Evolutionary conservation across 2,888 invertebrate genomes (phyloP), one percentile per base, ranked within the genome.

Genomic region (Operophtera brumata): DNA sequence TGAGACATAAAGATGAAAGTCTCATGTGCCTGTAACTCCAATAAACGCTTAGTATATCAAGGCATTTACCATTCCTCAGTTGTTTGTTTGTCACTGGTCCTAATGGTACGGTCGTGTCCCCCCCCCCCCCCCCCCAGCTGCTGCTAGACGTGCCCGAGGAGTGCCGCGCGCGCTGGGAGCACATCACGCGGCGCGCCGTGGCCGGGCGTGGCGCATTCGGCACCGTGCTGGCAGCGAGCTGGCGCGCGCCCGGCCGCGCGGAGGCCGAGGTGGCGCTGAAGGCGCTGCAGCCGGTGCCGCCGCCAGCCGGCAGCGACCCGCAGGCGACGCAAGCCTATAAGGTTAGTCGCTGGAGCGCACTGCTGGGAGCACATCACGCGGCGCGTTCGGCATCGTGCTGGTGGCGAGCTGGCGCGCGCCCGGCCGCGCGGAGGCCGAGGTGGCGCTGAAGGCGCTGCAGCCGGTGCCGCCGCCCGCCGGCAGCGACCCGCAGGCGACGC

Each of bases 191-290:
- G 54, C 94, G 94, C 0, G 91, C 93, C 0, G 84, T 96, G 46
- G 91, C 97, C 32, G 99, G 99, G 0, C 93, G 98, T n/a, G 99
- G 99, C 1, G 98, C 99, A 0, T 99, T 99, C 90, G 99, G 99
- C 0, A 98, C 99, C 69, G 99, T 99, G 7, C 97, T 97, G 78
- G 93, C 94, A 70, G 97, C 95, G 0, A 91, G 91, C 5, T 95
- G 94, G 80, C 93, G 72, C 13, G 64, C 66, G 14, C 65, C 63
- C 4, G 65, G 91, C 91, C 7, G 86, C 2, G 51, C 50, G 36
- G 39, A 56, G 2, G 54, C 54, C 14, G 65, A 65, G 3, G 79
- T 98, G 1, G 99, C 99, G 0, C 94, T 99, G 89, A 99, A 99
- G 88, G 97, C 98, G 93, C 84, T 99, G 54, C 98, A 98, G 80